phyloP scores from a whole-genome alignment of 2,113 vertebrate species.

The Tricholaema leucomelas region DNA sequence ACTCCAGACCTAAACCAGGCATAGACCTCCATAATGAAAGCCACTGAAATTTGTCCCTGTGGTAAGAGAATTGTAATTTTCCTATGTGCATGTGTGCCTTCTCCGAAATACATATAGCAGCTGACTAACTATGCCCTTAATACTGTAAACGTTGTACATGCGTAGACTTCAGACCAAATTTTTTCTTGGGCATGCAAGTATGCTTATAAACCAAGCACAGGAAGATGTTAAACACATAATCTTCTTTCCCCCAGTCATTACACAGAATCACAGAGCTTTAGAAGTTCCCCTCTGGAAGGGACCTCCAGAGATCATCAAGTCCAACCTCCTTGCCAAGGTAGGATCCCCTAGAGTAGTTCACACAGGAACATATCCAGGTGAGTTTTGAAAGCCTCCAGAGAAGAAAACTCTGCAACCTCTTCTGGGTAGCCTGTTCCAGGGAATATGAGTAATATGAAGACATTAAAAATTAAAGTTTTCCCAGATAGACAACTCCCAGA shows the following conservation, averaged over 20 bases:
- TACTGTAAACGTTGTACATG: neutral
- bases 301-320: too few species aligned
- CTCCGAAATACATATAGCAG: neutral
- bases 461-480: neutral
- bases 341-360: too few species aligned
- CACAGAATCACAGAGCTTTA: too few species aligned
- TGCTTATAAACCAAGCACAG: neutral
- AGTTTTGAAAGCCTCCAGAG: too few species aligned
- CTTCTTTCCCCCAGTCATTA: neutral
- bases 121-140: neutral
- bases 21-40: neutral
- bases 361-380: too few species aligned
- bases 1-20: neutral
- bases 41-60: neutral
- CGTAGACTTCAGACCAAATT: neutral
- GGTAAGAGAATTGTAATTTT: neutral
- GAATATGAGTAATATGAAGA: neutral
- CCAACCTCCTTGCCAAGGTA: too few species aligned
- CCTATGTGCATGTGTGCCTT: neutral
- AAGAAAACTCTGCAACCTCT: too few species aligned
- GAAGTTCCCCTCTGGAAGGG: too few species aligned
- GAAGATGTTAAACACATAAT: neutral
- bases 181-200: neutral
- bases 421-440: too few species aligned
- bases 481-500: neutral